Evolutionary conservation across 2,113 vertebrate species (phyloP), one percentile per base, ranked within the genome.

Genomic region (Alexandromys fortis): DNA sequence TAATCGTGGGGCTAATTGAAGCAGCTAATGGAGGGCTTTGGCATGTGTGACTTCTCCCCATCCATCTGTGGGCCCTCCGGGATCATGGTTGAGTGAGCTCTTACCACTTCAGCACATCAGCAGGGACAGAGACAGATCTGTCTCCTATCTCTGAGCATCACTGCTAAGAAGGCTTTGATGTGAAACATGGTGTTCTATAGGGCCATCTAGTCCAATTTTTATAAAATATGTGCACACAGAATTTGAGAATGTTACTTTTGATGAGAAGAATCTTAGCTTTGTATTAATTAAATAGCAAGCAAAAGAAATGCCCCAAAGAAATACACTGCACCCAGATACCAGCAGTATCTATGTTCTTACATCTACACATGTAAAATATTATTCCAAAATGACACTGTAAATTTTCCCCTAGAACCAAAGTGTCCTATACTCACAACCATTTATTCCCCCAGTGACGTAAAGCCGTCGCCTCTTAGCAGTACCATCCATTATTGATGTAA

Each of bases 1-100:
- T 95, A 97, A 97, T 83, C 96, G 89, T 81, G 81, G 72, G 68
- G 42, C 89, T 96, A 97, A 97, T 97, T 97, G 33, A 26, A 86
- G 58, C 13, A 95, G 73, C 91, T 58, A 96, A 96, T 76, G 28
- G 42, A 94, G 86, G 95, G 90, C 45, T 42, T 4, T 28, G 42
- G 86, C 67, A 55, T 82, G 12, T 95, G 28, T 72, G 10, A 24
- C 28, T 90, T 97, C 28, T 89, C 22, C 19, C 35, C 42, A 47
- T 3, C 92, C 61, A 9, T 28, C 1, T 24, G 70, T 2, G 2
- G 33, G 72, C 65, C 52, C 38, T 91, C 87, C 30, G 79, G 86
- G 86, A 77, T 70, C 13, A 49, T 4, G 35, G 26, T 10, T 82
- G 47, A 55, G 26, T 14, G 30, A 68, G 7, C 12, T 5, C 19